Conservation (phyloP, 1,140 invertebrate species). For the Archegozetes longisetosus region DNA sequence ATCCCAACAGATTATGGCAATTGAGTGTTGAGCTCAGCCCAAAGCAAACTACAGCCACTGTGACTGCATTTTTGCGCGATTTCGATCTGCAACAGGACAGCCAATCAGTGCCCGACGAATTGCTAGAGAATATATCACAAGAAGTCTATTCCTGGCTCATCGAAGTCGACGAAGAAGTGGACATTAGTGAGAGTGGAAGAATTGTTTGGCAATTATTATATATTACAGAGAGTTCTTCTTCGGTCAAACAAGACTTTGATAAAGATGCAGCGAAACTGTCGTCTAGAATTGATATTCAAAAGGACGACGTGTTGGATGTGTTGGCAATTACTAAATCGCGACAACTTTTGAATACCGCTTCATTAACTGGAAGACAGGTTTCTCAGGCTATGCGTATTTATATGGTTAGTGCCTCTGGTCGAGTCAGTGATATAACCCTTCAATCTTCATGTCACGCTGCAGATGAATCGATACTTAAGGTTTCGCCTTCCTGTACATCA, state of each 20-base stretch:
- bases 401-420: slow-evolving; percentile 79
- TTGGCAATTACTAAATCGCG: slow-evolving; percentile 81
- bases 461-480: slow-evolving; percentile 90
- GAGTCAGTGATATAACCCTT: slow-evolving; percentile 84
- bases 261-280: slow-evolving; percentile 51
- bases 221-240: slow-evolving; percentile 23
- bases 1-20: slow-evolving; percentile 49
- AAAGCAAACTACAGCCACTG: slow-evolving; percentile 63
- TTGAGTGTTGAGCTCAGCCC: slow-evolving; percentile 63
- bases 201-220: slow-evolving; percentile 63
- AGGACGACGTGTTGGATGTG: slow-evolving; percentile 83
- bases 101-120: neutral
- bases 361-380: slow-evolving; percentile 79
- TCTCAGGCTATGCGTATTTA: slow-evolving; percentile 88
- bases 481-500: slow-evolving; percentile 85
- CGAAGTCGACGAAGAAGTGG: slow-evolving; percentile 63
- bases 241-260: slow-evolving; percentile 31
- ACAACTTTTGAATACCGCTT: slow-evolving; percentile 72
- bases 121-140: slow-evolving; percentile 32
- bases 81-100: slow-evolving; percentile 9
- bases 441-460: slow-evolving; percentile 85
- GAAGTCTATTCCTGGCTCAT: slow-evolving; percentile 80
- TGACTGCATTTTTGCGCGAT: slow-evolving; percentile 52
- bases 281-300: slow-evolving; percentile 69
- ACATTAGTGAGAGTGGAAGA: slow-evolving; percentile 53